Evolutionary conservation across 2,797 vertebrate genomes (phyloP).

Genomic region (Brotula barbata): DNA sequence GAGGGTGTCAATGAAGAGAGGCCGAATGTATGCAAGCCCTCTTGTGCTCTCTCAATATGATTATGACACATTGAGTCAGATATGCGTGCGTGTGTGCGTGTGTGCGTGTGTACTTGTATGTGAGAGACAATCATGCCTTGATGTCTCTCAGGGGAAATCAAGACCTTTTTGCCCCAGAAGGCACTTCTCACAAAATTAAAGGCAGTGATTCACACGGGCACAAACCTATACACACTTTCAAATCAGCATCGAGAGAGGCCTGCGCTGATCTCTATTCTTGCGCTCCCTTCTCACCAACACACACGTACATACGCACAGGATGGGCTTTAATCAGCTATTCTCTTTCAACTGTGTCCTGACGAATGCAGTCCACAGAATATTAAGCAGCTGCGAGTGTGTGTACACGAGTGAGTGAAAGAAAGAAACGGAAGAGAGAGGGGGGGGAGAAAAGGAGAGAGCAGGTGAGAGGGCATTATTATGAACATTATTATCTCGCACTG

Average conservation of each 20-base stretch:
- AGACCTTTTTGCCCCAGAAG: conserved; percentile 58
- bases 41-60: conserved; percentile 41
- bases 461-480: conserved; percentile 43
- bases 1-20: conserved; percentile 10
- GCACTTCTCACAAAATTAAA: conserved; percentile 39
- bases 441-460: conserved; percentile 16
- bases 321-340: conserved; percentile 78
- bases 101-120: conserved; percentile 9
- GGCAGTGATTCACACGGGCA: conserved; percentile 3
- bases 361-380: conserved; percentile 73
- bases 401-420: conserved; percentile 9
- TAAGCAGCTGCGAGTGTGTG: conserved; percentile 59
- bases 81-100: conserved; percentile 21
- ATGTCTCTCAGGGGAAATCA: conserved; percentile 69
- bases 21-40: conserved; percentile 3
- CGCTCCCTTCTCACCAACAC: conserved; percentile 37
- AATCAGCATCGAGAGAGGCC: conserved; percentile 57
- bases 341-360: conserved; percentile 79
- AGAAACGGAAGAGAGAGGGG: neutral
- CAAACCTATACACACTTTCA: conserved; percentile 44
- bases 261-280: conserved; percentile 68
- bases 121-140: conserved; percentile 43
- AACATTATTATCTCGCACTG: conserved; percentile 59
- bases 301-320: conserved; percentile 52
- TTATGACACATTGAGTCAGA: conserved; percentile 25